Conservation (phyloP, 2,113 vertebrate species). For the Prinia subflava region DNA sequence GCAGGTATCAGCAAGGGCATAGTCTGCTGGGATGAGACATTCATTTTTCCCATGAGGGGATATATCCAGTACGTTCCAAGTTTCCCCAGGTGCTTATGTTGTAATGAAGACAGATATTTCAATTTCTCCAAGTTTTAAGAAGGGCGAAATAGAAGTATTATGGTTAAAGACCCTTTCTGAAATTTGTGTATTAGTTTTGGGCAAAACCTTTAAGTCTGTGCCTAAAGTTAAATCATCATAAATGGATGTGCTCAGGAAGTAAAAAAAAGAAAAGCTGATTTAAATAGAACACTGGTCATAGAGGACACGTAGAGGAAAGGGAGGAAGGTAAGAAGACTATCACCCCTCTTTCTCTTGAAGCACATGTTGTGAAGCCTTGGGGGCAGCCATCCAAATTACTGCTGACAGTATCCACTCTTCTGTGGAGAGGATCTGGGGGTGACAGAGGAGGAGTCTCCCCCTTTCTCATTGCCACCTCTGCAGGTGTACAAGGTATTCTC, state of each 20-base stretch:
- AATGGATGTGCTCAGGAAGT: background rate
- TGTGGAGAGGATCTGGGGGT: background rate
- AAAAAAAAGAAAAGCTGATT: background rate
- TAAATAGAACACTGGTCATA: background rate
- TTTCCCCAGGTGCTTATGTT: conserved; percentile 41
- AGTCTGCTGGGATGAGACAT: conserved; percentile 51
- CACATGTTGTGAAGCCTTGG: rapidly evolving
- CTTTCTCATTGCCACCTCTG: background rate
- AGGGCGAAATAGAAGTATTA: conserved; percentile 49
- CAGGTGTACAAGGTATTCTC: background rate
- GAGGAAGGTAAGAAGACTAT: background rate
- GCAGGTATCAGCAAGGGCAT: conserved; percentile 66
- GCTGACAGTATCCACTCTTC: background rate
- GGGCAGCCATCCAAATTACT: background rate
- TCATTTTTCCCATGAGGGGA: conserved; percentile 51
- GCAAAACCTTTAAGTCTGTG: conserved; percentile 5
- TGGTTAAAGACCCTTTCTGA: conserved; percentile 50
- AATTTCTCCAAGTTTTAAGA: conserved; percentile 55
- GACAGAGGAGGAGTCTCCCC: background rate
- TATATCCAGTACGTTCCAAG: conserved; percentile 16
- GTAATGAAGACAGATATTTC: conserved; percentile 65
- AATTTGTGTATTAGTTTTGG: conserved; percentile 51
- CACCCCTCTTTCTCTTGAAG: background rate
- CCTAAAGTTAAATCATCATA: conserved; percentile 24
- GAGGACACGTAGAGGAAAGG: background rate